These are phyloP conservation scores for Pseudochirops corinnae DNA, from an alignment of 2,797 vertebrate species.

Conservation along the genomic window DNA sequence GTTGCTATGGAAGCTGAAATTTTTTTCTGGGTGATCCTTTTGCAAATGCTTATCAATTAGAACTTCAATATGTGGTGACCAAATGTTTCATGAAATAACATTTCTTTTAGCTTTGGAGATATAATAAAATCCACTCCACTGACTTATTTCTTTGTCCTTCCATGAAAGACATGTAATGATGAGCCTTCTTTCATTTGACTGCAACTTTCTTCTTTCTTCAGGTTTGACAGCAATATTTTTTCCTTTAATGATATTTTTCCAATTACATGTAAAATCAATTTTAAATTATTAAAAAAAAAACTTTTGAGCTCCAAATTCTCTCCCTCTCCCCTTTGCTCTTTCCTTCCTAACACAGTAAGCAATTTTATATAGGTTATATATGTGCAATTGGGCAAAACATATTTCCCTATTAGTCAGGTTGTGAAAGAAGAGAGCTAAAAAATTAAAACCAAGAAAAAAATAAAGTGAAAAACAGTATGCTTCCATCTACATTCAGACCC, in stretches of 20 bases:
- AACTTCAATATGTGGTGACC: background rate
- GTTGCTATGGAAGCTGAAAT: background rate
- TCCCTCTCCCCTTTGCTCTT: background rate
- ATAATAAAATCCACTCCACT: background rate
- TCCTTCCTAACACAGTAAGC: background rate
- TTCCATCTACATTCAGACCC: background rate
- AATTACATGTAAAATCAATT: background rate
- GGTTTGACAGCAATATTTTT: background rate
- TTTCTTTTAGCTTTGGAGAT: background rate
- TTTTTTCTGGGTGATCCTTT: background rate
- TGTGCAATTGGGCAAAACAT: background rate
- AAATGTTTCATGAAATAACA: background rate
- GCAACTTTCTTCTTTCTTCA: background rate
- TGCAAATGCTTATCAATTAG: background rate
- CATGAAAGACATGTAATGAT: background rate
- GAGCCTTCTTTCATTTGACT: background rate
- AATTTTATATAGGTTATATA: background rate
- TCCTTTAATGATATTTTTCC: background rate
- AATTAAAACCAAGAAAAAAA: too few relatives aligned
- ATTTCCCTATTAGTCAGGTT: background rate
- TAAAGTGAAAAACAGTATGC: background rate
- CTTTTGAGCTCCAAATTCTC: background rate
- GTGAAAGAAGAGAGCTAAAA: too few relatives aligned
- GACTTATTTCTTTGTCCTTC: background rate
- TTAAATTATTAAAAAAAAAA: background rate